Evolutionary conservation across 2,113 vertebrate species (phyloP), one percentile per base, ranked within the genome.

Genomic region (Callipepla californica): DNA sequence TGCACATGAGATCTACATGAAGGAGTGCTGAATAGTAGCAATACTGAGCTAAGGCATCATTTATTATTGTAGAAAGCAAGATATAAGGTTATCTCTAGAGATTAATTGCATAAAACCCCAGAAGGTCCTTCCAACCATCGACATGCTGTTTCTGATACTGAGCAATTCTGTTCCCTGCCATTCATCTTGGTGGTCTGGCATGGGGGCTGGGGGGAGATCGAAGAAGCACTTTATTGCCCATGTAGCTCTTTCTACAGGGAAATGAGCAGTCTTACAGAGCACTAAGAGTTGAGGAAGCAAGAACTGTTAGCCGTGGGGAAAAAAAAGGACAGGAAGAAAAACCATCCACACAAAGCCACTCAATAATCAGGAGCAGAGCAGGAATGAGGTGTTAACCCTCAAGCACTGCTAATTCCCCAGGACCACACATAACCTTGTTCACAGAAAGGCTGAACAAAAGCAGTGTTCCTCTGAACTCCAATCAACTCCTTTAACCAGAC

Each of bases 401-500:
- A 51, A 55, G n/a, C 25, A 7, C 32, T 47, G 32, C 44, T 47
- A 85, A 70, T 70, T 87, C 65, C 55, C 80, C 40, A 28, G 36
- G 59, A 61, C 11, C 0, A 57, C 25, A 23, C 81, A 85, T 85
- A 62, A 32, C 9, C 47, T 22, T 23, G 38, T 13, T 74, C 72
- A 36, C 73, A 74, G 44, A 57, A 80, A 90, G 76, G 21, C 13
- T 13, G 72, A 94, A 91, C 65, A 70, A 87, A 92, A 89, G 68
- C 66, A 77, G 77, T 55, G 88, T 92, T 55, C 65, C 26, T 80
- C 63, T 88, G 68, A 94, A 95, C 79, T 55, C 38, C 68, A 91
- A 83, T 96, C 91, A 92, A 22, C 61, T 92, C 75, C 51, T 91
- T 91, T 75, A 94, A 94, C 79, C 59, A 90, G 82, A 72, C 83